Evolutionary conservation across 2,888 invertebrate species (phyloP), one percentile per base, ranked within the genome.

Genomic region (Noctua janthe): DNA sequence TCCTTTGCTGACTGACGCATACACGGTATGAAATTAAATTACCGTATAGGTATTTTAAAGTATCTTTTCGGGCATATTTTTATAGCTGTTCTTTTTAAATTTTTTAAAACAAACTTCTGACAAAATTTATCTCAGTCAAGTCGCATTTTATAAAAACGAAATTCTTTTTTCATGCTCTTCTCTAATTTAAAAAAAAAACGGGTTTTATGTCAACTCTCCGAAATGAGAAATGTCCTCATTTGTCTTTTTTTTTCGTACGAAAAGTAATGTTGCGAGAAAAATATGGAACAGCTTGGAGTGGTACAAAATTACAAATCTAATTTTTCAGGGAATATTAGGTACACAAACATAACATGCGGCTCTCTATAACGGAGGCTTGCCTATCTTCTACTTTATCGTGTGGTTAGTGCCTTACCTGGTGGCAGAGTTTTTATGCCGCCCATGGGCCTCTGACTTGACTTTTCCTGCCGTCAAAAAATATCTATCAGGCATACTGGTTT

Each of bases 81-180:
- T 8, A 10, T 23, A 13, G n/a, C n/a, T 59, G 11, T 56, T n/a
- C 6, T 62, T 43, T 73, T 82, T 13, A 0, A 39, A 47, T 3
- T 23, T 64, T 54, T 66, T 13, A 20, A 51, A 78, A n/a, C 11
- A 35, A 59, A 59, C 10, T 56, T 49, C 10, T 13, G 13, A 3
- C 35, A n/a, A 17, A 29, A 84, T 47, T 11, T 8, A 39, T 85
- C 98, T 91, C 99, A 99, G 94, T 15, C 13, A 59, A 73, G 43
- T 56, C 20, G 39, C n/a, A 71, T 71, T 66, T 74, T 23, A 29
- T 29, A 29, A n/a, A 49, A 43, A 35, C 20, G 1, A n/a, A 20
- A 7, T 23, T 49, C 29, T n/a, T 23, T 74, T 62, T 70, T 15
- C 4, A 35, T 29, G 49, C 7, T 72, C 62, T 13, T 35, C 64